phyloP scores from a whole-genome alignment of 2,113 vertebrate species.

The Gavia stellata region DNA sequence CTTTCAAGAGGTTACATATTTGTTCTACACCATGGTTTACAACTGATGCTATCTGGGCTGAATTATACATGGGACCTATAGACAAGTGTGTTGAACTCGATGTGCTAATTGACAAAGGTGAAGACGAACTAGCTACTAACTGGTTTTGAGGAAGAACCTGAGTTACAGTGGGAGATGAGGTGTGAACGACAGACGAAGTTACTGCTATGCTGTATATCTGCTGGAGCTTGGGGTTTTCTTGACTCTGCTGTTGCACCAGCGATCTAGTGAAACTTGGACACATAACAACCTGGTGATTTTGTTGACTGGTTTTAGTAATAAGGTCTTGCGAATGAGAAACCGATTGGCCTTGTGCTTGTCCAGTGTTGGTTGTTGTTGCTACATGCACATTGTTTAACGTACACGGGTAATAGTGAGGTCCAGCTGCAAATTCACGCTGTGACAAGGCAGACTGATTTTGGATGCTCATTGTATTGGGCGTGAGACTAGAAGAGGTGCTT shows the following conservation, averaged over 20 bases:
- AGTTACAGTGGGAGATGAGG: conserved; percentile 78
- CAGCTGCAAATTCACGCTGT: conserved; percentile 74
- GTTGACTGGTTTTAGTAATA: conserved; percentile 51
- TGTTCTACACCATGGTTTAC: conserved; percentile 85
- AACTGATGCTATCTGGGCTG: conserved; percentile 82
- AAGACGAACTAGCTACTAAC: conserved; percentile 80
- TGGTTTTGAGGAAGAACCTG: conserved; percentile 86
- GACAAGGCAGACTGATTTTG: conserved; percentile 69
- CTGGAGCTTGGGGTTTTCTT: conserved; percentile 78
- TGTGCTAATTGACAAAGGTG: conserved; percentile 80
- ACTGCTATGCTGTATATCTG: conserved; percentile 80
- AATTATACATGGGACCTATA: conserved; percentile 82
- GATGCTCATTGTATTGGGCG: conserved; percentile 64
- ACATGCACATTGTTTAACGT: conserved; percentile 67
- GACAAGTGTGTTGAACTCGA: conserved; percentile 83
- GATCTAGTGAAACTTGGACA: conserved; percentile 72
- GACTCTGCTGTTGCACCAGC: conserved; percentile 64
- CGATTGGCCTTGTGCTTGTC: conserved; percentile 66
- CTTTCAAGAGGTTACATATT: conserved; percentile 86
- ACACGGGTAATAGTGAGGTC: conserved; percentile 74
- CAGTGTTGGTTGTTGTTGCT: conserved; percentile 58
- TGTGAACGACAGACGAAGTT: conserved; percentile 73
- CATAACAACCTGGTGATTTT: conserved; percentile 63
- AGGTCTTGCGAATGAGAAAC: conserved; percentile 59
- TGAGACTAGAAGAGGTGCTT: conserved; percentile 65